Evolutionary conservation across 2,888 invertebrate genomes (phyloP), one percentile per base, ranked within the genome.

Genomic region (Zonitis immaculata): DNA sequence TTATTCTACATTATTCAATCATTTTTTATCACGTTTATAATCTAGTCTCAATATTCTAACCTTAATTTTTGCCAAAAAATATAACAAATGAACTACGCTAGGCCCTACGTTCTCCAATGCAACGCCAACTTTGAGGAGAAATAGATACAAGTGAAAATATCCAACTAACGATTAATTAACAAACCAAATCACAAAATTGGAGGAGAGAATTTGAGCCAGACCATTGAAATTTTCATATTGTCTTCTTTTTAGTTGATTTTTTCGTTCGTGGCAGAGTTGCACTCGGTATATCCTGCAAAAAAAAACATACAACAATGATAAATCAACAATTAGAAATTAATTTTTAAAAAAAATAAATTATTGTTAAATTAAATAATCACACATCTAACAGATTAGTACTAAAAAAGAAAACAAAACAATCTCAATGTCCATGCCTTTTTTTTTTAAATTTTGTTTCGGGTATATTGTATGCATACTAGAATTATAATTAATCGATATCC

Each of bases 261-360:
- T 86, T 87, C 78, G 81, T 82, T 74, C 87, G 82, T 64, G 88
- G 88, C 64, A 88, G 79, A 64, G 88, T 88, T 71, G 87, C 85
- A 75, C 82, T 83, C 77, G 81, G 78, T 76, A 81, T 77, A 73
- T 84, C 83, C 86, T 86, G 80, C 69, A 85, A 83, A 76, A 62
- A n/a, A 43, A 18, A 14, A 9, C 9, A 3, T 42, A 52, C 39
- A n/a, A 30, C 22, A 27, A 28, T 46, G 28, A 28, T 6, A 16
- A 16, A 14, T 5, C 2, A 6, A 43, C 5, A 49, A 42, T 12
- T 1, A 2, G 6, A 43, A 18, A 35, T 18, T 12, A 12, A 11
- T 26, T n/a, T 12, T 11, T 11, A 3, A 25, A 42, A 32, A 32
- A n/a, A 51, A 51, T 44, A 51, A 42, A 30, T n/a, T n/a, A n/a